These are phyloP conservation scores for Chromoteleia sp. DNA, from an alignment of 2,888 invertebrate species.

Conservation along the genomic window DNA sequence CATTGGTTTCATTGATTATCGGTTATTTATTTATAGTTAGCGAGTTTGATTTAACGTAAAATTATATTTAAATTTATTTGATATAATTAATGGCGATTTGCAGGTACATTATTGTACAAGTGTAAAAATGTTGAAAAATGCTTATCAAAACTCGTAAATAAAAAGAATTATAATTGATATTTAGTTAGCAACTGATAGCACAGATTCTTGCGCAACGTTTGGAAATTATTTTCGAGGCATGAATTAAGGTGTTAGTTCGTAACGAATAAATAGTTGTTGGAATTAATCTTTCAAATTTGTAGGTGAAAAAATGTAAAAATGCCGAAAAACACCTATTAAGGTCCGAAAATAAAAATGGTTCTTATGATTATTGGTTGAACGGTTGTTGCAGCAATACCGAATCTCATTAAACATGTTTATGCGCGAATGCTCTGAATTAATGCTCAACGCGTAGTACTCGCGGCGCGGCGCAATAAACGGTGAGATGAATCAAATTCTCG, in stretches of 20 bases:
- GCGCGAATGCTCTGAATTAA: slow-evolving; percentile 50
- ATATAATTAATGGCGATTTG: too few species aligned
- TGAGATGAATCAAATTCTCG: slow-evolving; percentile 61
- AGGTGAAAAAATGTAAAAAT: too few species aligned
- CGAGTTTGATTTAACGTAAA: not conserved
- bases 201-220: too few species aligned
- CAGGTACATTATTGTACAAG: too few species aligned
- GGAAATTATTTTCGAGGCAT: not conserved
- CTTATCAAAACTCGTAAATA: too few species aligned
- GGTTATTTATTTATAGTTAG: not conserved
- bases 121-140: too few species aligned
- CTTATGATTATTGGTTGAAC: slow-evolving; percentile 14
- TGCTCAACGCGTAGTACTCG: slow-evolving; percentile 31
- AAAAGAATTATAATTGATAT: too few species aligned
- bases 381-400: slow-evolving; percentile 30
- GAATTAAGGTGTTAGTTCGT: not conserved
- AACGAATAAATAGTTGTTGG: not conserved
- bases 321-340: not conserved
- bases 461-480: slow-evolving; percentile 41
- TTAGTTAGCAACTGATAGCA: too few species aligned
- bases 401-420: slow-evolving; percentile 50
- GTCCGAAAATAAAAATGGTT: slow-evolving; percentile 1
- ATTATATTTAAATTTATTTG: not conserved
- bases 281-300: too few species aligned
- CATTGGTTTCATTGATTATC: too few species aligned